Conservation (phyloP, 2,888 invertebrate species). For the Dryomyza anilis region DNA sequence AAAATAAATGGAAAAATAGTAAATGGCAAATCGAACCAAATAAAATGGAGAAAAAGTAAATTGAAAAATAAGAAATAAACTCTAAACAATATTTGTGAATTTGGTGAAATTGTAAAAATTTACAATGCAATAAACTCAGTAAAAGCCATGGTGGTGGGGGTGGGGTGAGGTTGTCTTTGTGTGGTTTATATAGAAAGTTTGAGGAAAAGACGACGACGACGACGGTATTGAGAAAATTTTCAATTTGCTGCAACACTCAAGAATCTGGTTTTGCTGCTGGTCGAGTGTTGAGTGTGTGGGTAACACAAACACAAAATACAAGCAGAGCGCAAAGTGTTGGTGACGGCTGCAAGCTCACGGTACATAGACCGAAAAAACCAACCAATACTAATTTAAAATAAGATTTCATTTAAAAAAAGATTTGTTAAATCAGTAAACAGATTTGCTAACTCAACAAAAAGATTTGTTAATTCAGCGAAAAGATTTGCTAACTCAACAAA, state of each 20-base stretch:
- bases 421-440: too few relatives aligned
- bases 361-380: too few relatives aligned
- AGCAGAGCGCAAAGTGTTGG: too few relatives aligned
- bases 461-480: too few relatives aligned
- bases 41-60: not conserved
- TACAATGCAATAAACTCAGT: slow-evolving; percentile 12
- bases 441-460: too few relatives aligned
- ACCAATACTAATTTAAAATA: too few relatives aligned
- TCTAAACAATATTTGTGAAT: slow-evolving; percentile 18
- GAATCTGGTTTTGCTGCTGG: not conserved
- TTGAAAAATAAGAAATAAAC: not conserved
- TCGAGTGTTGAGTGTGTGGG: not conserved
- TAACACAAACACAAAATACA: too few relatives aligned
- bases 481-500: too few relatives aligned
- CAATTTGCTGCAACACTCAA: slow-evolving; percentile 6
- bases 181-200: not conserved
- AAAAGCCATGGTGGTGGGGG: not conserved
- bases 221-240: slow-evolving; percentile 3
- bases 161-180: not conserved
- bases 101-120: slow-evolving; percentile 5
- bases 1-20: not conserved
- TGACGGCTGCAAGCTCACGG: too few relatives aligned
- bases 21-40: not conserved
- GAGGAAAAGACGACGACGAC: too few relatives aligned
- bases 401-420: too few relatives aligned